Percentiles rank a stretch among this genome's conserved stretches.
These are phyloP conservation scores for Bubalus kerabau DNA, from an alignment of 2,113 vertebrate species.

Conservation along the genomic window DNA sequence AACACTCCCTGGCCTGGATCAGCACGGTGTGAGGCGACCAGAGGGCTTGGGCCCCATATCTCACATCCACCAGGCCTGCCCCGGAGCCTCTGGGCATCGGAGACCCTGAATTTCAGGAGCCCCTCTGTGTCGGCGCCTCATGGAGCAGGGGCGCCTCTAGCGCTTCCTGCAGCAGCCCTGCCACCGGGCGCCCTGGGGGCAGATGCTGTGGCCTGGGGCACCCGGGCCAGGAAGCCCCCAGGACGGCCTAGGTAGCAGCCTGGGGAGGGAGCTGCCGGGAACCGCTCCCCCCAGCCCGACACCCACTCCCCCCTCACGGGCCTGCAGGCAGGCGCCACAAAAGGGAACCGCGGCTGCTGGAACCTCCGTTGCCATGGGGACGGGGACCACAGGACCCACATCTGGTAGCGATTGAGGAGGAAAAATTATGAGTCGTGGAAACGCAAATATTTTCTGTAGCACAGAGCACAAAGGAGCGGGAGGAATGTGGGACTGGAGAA, in stretches of 20 bases:
- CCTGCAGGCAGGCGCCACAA: conserved; percentile 76
- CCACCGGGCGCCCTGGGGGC: rapidly evolving
- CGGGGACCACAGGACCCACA: conserved; percentile 75
- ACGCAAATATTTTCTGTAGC: conserved; percentile 92
- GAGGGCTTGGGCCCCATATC: neutral
- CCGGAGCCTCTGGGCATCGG: neutral
- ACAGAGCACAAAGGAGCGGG: conserved; percentile 88
- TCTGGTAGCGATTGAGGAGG: conserved; percentile 93
- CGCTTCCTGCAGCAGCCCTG: neutral
- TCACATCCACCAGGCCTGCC: neutral
- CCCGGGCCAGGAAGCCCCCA: neutral
- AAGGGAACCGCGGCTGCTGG: conserved; percentile 66
- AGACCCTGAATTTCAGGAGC: neutral
- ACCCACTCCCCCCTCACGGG: neutral
- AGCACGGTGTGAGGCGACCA: neutral
- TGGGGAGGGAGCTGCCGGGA: neutral
- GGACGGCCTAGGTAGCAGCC: neutral
- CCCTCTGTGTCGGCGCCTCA: neutral
- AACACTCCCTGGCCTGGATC: neutral
- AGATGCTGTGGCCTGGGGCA: neutral
- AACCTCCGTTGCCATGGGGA: conserved; percentile 70
- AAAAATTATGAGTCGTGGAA: conserved; percentile 90
- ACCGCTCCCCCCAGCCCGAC: neutral
- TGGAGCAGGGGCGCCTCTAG: neutral
- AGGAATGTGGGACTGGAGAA: conserved; percentile 78